phyloP scores from a whole-genome alignment of 2,888 invertebrate species.

The Agrilus mali region DNA sequence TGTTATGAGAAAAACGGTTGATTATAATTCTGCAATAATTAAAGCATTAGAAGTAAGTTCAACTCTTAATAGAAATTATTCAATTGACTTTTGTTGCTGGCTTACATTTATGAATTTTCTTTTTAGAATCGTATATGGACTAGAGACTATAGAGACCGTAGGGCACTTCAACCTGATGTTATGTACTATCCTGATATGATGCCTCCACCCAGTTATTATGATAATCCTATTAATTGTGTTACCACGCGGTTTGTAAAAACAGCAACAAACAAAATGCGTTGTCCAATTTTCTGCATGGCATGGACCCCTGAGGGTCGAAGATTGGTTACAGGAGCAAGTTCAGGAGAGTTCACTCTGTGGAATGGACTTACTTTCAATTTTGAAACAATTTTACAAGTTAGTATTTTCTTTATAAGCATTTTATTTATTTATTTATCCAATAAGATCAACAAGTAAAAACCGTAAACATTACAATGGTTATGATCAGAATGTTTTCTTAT shows the following conservation, averaged over 20 bases:
- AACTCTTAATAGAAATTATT: background rate
- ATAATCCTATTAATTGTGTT: constrained; percentile 94
- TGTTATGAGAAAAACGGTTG: constrained; percentile 94
- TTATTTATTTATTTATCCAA: background rate
- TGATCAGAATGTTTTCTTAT: no score
- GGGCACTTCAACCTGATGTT: constrained; percentile 86
- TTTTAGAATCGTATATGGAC: constrained; percentile 86
- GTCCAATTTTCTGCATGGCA: constrained; percentile 96
- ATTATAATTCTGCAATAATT: constrained; percentile 92
- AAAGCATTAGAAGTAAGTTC: constrained; percentile 71
- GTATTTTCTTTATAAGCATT: constrained; percentile 10
- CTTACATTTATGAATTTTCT: constrained; percentile 11
- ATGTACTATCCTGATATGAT: constrained; percentile 88
- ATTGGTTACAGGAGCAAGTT: constrained; percentile 95
- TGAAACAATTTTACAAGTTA: constrained; percentile 97
- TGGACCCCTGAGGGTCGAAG: constrained; percentile 99
- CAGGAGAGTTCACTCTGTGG: constrained; percentile 99
- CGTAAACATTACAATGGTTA: no score
- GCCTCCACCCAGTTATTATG: constrained; percentile 87
- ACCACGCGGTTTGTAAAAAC: constrained; percentile 93
- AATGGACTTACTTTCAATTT: constrained; percentile 99
- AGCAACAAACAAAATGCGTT: constrained; percentile 99
- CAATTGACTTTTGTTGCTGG: background rate
- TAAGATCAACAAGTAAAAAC: no score
- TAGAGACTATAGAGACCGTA: constrained; percentile 77